Evolutionary conservation across 53 echinoderm and acorn worm genomes (phyloP).

Genomic region (Apostichopus leukothele): DNA sequence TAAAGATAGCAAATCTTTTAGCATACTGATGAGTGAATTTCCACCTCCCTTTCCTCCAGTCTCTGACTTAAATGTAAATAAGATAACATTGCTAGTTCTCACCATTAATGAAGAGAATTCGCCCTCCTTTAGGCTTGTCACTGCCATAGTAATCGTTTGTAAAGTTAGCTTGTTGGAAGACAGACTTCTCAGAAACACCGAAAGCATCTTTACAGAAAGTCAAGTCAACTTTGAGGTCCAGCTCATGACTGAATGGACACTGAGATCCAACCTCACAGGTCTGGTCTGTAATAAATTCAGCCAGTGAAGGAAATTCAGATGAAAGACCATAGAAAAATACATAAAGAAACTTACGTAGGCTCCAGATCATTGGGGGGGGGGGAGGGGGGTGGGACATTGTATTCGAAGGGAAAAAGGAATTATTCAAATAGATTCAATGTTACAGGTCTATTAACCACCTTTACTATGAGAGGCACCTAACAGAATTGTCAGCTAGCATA

Average conservation of each 20-base stretch:
- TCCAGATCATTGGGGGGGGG: too few species aligned
- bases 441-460: too few species aligned
- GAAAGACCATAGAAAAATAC: neutral
- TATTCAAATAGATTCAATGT: too few species aligned
- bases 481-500: too few species aligned
- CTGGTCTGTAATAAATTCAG: constrained; percentile 44
- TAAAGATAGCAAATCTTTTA: too few species aligned
- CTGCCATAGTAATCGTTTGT: constrained; percentile 70
- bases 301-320: too few species aligned
- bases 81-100: neutral
- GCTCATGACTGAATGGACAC: constrained; percentile 47
- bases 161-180: constrained; percentile 51
- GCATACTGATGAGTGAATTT: too few species aligned
- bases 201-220: constrained; percentile 46
- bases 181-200: constrained; percentile 19
- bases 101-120: constrained; percentile 76
- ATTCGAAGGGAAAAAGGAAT: too few species aligned
- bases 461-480: too few species aligned
- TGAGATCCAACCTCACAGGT: constrained; percentile 56
- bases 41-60: neutral
- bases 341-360: neutral
- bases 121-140: constrained; percentile 58
- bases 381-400: too few species aligned
- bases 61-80: neutral
- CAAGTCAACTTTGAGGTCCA: constrained; percentile 32